Evolutionary conservation across 2,797 vertebrate species (phyloP).

Genomic region (Enteromius thamalakanensis): DNA sequence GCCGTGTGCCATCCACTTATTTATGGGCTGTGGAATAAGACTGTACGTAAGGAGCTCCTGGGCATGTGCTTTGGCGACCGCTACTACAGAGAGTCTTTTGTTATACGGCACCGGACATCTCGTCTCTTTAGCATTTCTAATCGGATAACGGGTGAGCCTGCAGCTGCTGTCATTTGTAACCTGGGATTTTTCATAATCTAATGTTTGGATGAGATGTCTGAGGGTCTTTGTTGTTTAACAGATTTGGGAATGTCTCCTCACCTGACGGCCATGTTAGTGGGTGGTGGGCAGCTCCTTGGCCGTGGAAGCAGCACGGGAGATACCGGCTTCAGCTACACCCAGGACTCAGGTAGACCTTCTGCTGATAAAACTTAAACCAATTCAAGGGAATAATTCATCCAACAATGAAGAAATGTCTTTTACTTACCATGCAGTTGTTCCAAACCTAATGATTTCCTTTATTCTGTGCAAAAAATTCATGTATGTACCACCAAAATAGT

Average conservation of each 20-base stretch:
- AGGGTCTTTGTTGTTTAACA: constrained; percentile 67
- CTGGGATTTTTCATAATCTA: not conserved
- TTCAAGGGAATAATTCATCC: not conserved
- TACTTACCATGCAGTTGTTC: too few species aligned
- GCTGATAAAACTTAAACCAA: not conserved
- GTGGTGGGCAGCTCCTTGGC: constrained; percentile 86
- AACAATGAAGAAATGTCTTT: not conserved
- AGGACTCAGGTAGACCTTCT: constrained; percentile 87
- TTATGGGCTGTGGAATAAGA: constrained; percentile 99
- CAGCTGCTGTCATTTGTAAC: not conserved
- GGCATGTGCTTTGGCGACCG: constrained; percentile 97
- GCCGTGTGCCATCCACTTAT: constrained; percentile 94
- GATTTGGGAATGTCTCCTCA: constrained; percentile 98
- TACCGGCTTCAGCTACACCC: constrained; percentile 96
- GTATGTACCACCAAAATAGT: not conserved
- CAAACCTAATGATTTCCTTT: not conserved
- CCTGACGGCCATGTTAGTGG: constrained; percentile 92
- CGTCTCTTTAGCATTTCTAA: constrained; percentile 98
- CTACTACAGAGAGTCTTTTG: constrained; percentile 93
- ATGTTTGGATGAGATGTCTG: constrained; percentile 4
- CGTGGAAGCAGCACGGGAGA: constrained; percentile 96
- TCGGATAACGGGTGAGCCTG: constrained; percentile 89
- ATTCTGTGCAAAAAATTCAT: not conserved
- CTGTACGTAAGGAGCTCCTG: constrained; percentile 94
- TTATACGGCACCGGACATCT: constrained; percentile 87